phyloP scores from a whole-genome alignment of 2,888 invertebrate genomes.

The Tachina lurida region DNA sequence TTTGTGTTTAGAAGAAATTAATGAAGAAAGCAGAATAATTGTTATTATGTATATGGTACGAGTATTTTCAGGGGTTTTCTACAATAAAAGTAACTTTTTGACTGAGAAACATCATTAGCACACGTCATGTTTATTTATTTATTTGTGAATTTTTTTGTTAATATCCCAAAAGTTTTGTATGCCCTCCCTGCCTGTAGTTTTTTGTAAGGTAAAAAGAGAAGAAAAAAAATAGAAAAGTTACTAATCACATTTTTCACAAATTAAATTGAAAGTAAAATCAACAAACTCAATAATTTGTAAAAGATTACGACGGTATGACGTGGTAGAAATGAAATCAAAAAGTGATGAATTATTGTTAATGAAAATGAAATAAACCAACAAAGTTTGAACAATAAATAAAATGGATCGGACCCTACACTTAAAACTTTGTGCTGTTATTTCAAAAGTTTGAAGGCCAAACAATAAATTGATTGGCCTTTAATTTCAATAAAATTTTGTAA shows the following conservation, averaged over 20 bases:
- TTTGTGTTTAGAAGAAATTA: conserved; percentile 28
- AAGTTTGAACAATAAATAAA: conserved; percentile 1
- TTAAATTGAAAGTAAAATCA: conserved; percentile 76
- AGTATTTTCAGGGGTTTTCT: conserved; percentile 28
- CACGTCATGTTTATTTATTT: conserved; percentile 73
- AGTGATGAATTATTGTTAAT: conserved; percentile 6
- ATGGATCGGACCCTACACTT: neutral
- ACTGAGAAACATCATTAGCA: conserved; percentile 81
- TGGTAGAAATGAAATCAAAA: conserved; percentile 1
- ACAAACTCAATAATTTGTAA: conserved; percentile 46
- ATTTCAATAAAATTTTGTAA: neutral
- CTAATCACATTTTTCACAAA: conserved; percentile 80
- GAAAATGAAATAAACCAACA: neutral
- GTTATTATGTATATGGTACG: neutral
- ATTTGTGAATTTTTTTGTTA: conserved; percentile 27
- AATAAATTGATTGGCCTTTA: neutral
- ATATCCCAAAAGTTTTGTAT: conserved; percentile 43
- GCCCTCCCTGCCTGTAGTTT: neutral
- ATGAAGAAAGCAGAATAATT: conserved; percentile 19
- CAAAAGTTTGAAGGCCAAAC: neutral
- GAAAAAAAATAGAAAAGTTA: conserved; percentile 74
- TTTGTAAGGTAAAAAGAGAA: neutral
- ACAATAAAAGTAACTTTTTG: conserved; percentile 78
- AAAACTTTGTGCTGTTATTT: conserved; percentile 18
- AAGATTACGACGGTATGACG: conserved; percentile 1